Conservation (phyloP, 2,888 invertebrate genomes). For the Habroteleia sp. region DNA sequence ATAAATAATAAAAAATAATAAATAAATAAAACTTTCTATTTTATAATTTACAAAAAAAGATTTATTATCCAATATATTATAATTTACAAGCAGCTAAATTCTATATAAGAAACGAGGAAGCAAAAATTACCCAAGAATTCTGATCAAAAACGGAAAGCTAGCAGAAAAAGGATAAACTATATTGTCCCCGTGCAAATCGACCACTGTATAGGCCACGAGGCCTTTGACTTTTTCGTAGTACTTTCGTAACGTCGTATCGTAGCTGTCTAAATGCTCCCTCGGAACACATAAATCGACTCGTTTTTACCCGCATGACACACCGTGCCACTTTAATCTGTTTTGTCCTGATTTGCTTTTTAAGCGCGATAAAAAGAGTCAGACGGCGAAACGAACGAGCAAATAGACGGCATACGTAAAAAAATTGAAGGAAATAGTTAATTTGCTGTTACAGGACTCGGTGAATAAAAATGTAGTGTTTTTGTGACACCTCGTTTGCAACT, state of each 20-base stretch:
- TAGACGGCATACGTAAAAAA: constrained; percentile 17
- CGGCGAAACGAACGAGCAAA: background rate
- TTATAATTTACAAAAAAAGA: too few relatives aligned
- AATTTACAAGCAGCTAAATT: too few relatives aligned
- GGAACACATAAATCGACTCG: constrained; percentile 53
- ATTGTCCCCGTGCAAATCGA: constrained; percentile 36
- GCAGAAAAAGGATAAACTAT: constrained; percentile 18
- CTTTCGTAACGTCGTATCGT: constrained; percentile 41
- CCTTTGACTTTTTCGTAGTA: constrained; percentile 50
- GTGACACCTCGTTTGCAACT: constrained; percentile 11
- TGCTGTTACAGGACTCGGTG: constrained; percentile 30
- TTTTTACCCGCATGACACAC: constrained; percentile 54
- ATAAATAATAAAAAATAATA: too few relatives aligned
- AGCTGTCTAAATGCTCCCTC: constrained; percentile 47
- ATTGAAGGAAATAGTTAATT: constrained; percentile 50
- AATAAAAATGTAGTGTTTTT: constrained; percentile 46
- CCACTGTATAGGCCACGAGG: constrained; percentile 19
- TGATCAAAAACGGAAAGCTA: constrained; percentile 9
- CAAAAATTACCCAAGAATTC: background rate
- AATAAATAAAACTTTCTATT: too few relatives aligned
- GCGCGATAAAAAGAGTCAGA: constrained; percentile 13
- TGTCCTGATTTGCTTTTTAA: constrained; percentile 56
- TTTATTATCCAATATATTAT: too few relatives aligned
- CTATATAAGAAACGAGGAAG: too few relatives aligned
- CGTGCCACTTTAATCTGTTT: constrained; percentile 59